Base-by-base conservation (phyloP, 2,113 vertebrate genomes). In the Marmota monax region DNA sequence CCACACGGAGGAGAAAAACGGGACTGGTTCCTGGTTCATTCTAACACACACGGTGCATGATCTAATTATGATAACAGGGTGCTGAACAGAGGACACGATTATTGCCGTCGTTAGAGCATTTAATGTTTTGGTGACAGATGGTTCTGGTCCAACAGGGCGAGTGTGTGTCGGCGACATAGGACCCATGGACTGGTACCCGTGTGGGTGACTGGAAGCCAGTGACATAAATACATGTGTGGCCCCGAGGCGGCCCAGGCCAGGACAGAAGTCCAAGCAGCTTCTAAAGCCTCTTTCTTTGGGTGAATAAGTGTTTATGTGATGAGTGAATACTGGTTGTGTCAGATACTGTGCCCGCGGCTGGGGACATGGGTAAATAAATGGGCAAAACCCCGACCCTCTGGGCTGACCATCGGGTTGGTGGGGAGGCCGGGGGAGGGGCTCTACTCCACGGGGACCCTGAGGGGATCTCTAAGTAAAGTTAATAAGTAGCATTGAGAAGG, bases 181-280 rank as follows among this genome's bases (percentile, higher is more conserved):
- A 17, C 32, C 39, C 76, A 48, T 2, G 42, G 42, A 29, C 11
- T 25, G 42, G 20, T 0, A 7, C 34, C 27, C 56, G 5, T 7
- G 0, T 0, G 4, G 9, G 18, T 1, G 7, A 23, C 11, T 37
- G 10, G 1, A 51, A 39, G n/a, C 4, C 32, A 37, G n/a, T 16
- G 22, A 18, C 5, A 53, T 13, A 29, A 92, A 63, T 23, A 29
- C 5, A 9, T 5, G 1, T 53, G 18, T 65, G 82, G 29, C 61
- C 27, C 6, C 25, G 84, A 76, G 20, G 58, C 16, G 14, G 22
- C 9, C 32, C 56, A 11, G 4, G 32, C 22, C 42, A 80, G 20
- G 29, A 23, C 27, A 84, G 25, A n/a, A 56, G 11, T 1, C 42
- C 27, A 53, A 70, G 25, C 12, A 20, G 17, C n/a, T 25, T 39